Conservation (phyloP, 2,888 invertebrate genomes). For the Conistra vaccinii region DNA sequence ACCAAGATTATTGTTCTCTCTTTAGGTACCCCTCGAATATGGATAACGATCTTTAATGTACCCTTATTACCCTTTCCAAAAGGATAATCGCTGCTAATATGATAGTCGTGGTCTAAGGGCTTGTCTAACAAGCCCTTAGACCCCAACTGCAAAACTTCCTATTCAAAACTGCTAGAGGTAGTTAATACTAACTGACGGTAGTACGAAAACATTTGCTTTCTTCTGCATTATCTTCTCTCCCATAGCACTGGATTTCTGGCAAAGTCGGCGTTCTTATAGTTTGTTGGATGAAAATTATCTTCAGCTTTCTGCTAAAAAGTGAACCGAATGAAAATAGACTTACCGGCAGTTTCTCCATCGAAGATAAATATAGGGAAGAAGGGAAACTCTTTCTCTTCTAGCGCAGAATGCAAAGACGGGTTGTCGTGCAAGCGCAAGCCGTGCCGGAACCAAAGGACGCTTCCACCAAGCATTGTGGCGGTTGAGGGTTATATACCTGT, state of each 20-base stretch:
- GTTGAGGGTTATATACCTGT: constrained; percentile 37
- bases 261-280: neutral
- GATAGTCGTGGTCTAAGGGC: too few species aligned
- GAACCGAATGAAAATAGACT: constrained; percentile 27
- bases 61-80: too few species aligned
- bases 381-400: constrained; percentile 80
- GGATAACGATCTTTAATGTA: neutral
- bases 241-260: neutral
- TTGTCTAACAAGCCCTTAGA: too few species aligned
- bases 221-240: neutral
- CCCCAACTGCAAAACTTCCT: neutral
- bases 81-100: neutral
- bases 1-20: neutral
- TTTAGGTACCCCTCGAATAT: neutral
- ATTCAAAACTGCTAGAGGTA: too few species aligned
- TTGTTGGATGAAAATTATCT: neutral
- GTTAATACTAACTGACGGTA: too few species aligned
- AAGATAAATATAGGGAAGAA: constrained; percentile 93
- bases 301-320: neutral
- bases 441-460: constrained; percentile 93
- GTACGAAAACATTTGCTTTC: neutral
- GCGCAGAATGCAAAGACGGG: constrained; percentile 91
- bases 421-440: constrained; percentile 93
- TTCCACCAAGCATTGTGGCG: constrained; percentile 83
- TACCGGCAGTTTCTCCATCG: constrained; percentile 94